Conservation (phyloP, 1,140 invertebrate genomes). For the Lineus longissimus region DNA sequence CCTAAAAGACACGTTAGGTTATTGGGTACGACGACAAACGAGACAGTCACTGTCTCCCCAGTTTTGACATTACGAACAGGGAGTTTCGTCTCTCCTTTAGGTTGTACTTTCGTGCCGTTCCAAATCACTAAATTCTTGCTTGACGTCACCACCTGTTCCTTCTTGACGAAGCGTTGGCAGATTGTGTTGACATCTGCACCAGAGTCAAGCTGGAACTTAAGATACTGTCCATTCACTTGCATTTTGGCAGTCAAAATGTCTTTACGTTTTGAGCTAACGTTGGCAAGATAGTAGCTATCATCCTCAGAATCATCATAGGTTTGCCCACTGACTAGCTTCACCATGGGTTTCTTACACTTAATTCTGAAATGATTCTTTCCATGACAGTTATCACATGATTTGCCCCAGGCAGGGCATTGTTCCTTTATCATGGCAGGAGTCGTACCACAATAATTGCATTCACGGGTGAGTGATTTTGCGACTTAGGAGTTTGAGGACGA, state of each 20-base stretch:
- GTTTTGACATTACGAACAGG: neutral
- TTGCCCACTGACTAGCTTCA: neutral
- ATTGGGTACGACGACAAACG: neutral
- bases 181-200: neutral
- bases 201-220: neutral
- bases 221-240: neutral
- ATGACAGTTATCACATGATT: neutral
- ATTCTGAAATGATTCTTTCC: constrained; percentile 1
- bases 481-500: no score
- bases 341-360: neutral
- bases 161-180: neutral
- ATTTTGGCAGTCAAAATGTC: neutral
- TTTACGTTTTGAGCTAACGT: neutral
- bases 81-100: neutral
- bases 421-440: neutral
- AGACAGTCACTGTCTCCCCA: neutral
- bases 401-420: neutral
- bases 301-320: neutral
- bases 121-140: neutral
- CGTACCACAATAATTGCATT: no score
- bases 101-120: neutral
- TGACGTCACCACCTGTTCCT: neutral
- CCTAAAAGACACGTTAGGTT: neutral
- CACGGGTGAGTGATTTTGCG: no score
- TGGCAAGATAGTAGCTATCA: neutral